A percentile compares a stretch with the other conserved stretches of the same genome.
These are phyloP conservation scores for Pecten maximus DNA, from an alignment of 2,888 invertebrate species.

Conservation along the genomic window DNA sequence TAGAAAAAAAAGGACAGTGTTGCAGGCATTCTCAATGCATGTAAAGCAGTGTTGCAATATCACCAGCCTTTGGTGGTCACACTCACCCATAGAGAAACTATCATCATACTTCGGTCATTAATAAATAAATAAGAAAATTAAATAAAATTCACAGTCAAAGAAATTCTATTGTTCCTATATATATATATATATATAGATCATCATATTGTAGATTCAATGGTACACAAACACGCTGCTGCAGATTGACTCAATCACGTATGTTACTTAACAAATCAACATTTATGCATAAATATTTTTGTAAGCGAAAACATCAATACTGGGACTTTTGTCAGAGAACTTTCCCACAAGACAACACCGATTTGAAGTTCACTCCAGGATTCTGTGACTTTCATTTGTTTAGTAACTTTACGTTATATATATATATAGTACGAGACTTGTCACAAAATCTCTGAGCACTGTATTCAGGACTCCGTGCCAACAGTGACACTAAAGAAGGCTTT, in stretches of 20 bases:
- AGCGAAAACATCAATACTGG: constrained; percentile 4
- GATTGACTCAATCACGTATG: not conserved
- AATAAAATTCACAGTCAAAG: constrained; percentile 13
- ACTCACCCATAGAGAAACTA: not conserved
- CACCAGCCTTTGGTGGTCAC: not conserved
- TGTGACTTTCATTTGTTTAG: not conserved
- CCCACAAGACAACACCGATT: not conserved
- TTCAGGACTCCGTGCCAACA: not conserved
- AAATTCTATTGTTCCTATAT: not conserved
- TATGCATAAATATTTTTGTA: constrained; percentile 28
- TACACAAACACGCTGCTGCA: not conserved
- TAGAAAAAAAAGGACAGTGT: not conserved
- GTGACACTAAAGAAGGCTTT: not conserved
- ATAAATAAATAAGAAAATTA: constrained; percentile 23
- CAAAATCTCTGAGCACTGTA: not conserved
- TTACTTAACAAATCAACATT: not conserved
- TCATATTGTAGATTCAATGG: not conserved
- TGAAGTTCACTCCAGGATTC: not conserved
- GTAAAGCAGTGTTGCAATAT: not conserved
- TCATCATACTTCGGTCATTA: not conserved
- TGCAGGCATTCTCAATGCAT: not conserved
- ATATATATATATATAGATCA: not conserved
- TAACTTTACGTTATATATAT: not conserved
- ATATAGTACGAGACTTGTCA: not conserved
- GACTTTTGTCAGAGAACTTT: not conserved